Base-by-base conservation (phyloP, 1,140 invertebrate species). In the Ptiloglossa arizonensis region DNA sequence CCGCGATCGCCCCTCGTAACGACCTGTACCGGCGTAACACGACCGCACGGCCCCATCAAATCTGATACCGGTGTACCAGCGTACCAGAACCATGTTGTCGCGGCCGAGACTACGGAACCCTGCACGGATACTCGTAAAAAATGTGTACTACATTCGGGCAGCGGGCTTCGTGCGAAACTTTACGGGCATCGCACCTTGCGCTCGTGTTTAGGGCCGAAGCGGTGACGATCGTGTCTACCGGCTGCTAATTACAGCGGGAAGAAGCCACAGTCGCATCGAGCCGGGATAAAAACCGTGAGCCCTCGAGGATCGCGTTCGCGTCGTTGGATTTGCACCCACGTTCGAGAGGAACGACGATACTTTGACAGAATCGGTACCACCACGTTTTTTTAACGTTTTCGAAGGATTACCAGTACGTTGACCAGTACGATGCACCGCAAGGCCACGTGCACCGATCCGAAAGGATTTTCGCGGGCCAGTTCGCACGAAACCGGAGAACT, bases 21-120 rank as follows among this genome's bases (percentile, higher is more conserved):
- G 83, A 88, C 70, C 77, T 82, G 71, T 79, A 80, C 72, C 68
- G 46, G 62, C 48, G 85, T 89, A 87, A 87, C 83, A 79, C 54
- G 82, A 82, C 78, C 81, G 79, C 85, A 73, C 76, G 79, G 83
- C 82, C 79, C 81, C 87, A 83, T 88, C 86, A 86, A 88, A 89
- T 88, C 85, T 80, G 82, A 87, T 87, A 86, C 79, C 79, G 48
- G 64, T 70, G 75, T 83, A 77, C 70, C 69, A 24, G 68, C 46
- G 69, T 76, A 64, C 63, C 50, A 62, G 50, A 52, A 80, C 44
- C 82, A 73, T 72, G 64, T 44, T 68, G 81, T 60, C 56, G 68
- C 29, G 22, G 35, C 1, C 22, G 62, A 44, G 32, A 6, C 50
- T 35, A 35, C 46, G 79, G 15, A 54, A 41, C 22, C 62, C 19